phyloP scores from a whole-genome alignment of 1,140 invertebrate species.

The Lepidurus packardi region DNA sequence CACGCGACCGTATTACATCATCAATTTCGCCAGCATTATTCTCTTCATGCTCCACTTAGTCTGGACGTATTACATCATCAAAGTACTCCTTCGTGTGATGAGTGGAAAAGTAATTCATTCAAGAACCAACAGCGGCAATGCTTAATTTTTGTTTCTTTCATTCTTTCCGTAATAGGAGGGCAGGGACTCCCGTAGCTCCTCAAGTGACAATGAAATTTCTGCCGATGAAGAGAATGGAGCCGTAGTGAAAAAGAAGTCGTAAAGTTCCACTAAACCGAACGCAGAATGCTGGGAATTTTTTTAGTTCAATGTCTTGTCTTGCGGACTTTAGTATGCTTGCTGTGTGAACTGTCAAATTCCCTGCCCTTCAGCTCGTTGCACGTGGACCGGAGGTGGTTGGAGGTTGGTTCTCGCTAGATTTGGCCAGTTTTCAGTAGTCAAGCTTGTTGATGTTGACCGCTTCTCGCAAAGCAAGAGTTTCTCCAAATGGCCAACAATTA shows the following conservation, averaged over 20 bases:
- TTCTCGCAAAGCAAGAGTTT: no score
- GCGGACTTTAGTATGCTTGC: no score
- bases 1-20: slow-evolving; percentile 7
- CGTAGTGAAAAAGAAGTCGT: background rate
- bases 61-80: slow-evolving; percentile 30
- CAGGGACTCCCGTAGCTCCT: background rate
- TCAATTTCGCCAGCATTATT: background rate
- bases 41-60: slow-evolving; percentile 22
- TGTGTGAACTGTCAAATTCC: no score
- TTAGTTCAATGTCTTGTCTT: no score
- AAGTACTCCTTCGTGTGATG: slow-evolving; percentile 1
- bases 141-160: background rate
- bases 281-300: no score
- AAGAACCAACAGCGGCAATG: background rate
- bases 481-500: no score
- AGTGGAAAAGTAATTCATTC: background rate
- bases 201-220: background rate
- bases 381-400: no score
- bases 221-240: background rate
- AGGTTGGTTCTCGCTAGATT: no score
- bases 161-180: background rate
- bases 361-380: no score
- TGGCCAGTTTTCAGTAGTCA: no score
- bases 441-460: no score
- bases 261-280: background rate